Percentiles rank a stretch among this genome's conserved stretches.
Evolutionary conservation across 2,797 vertebrate species (phyloP).

Genomic region (Gymnodraco acuticeps): DNA sequence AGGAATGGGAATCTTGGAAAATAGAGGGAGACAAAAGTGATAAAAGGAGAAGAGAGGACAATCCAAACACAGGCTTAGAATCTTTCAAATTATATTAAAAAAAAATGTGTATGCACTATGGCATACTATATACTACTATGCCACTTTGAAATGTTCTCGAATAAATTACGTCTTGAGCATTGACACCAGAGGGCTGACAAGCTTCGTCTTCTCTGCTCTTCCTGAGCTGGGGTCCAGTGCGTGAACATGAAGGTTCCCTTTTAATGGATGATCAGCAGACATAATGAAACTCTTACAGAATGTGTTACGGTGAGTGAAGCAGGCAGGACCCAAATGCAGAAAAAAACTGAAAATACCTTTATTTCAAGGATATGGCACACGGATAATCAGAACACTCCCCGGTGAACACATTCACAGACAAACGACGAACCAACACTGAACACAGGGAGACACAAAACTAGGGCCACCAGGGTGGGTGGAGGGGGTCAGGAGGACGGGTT

Average conservation of each 20-base stretch:
- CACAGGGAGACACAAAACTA: too few species aligned
- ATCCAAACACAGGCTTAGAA: conserved; percentile 15
- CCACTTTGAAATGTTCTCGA: conserved; percentile 38
- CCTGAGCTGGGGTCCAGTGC: conserved; percentile 13
- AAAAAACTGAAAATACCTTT: too few species aligned
- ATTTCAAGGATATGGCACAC: too few species aligned
- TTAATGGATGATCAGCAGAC: conserved; percentile 22
- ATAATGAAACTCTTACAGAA: conserved; percentile 25
- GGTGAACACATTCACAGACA: too few species aligned
- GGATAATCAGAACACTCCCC: too few species aligned
- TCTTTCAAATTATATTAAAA: conserved; percentile 15
- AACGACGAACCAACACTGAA: too few species aligned
- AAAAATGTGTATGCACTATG: not conserved
- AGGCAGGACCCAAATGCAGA: too few species aligned
- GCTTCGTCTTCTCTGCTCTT: conserved; percentile 5
- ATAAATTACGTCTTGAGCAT: conserved; percentile 28
- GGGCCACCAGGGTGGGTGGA: too few species aligned
- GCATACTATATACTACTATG: too few species aligned
- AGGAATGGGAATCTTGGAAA: conserved; percentile 44
- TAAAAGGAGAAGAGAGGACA: conserved; percentile 20
- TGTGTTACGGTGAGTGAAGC: too few species aligned
- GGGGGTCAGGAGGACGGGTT: too few species aligned
- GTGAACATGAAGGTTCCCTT: conserved; percentile 22
- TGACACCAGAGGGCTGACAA: conserved; percentile 1
- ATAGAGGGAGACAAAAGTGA: conserved; percentile 31